These are phyloP conservation scores for Actias luna DNA, from an alignment of 2,888 invertebrate species.

Conservation along the genomic window DNA sequence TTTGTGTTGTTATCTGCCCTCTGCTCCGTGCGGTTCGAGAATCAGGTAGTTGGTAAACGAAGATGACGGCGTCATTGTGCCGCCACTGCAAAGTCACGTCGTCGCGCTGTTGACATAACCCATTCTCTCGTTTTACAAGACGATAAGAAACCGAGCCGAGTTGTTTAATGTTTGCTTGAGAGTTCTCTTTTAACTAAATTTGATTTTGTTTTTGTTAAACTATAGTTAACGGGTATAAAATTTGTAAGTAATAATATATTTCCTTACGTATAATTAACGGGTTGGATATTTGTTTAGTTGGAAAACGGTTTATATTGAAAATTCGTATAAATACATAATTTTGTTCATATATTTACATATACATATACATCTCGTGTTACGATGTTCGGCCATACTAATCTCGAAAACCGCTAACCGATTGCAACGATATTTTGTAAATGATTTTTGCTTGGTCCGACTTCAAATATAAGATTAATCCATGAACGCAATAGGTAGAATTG, in stretches of 20 bases:
- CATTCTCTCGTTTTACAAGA: slow-evolving; percentile 33
- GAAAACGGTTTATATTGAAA: neutral
- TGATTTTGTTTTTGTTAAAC: neutral
- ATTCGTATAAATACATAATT: neutral
- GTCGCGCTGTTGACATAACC: slow-evolving; percentile 36
- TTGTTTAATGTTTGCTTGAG: slow-evolving; percentile 2
- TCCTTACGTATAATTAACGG: neutral
- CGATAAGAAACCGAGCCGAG: slow-evolving; percentile 25
- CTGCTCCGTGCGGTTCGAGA: neutral
- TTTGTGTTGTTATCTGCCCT: neutral
- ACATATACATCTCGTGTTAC: too few species aligned
- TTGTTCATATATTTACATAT: neutral
- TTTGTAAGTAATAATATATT: neutral
- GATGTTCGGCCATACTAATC: too few species aligned
- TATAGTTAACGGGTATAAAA: neutral
- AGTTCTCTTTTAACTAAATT: slow-evolving; percentile 3
- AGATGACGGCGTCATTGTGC: slow-evolving; percentile 14
- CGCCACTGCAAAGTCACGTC: slow-evolving; percentile 19
- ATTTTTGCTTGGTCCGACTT: too few species aligned
- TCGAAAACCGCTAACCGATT: too few species aligned
- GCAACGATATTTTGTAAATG: too few species aligned
- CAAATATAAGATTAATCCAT: too few species aligned
- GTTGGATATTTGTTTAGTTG: neutral
- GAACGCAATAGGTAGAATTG: too few species aligned
- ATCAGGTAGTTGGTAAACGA: slow-evolving; percentile 9